phyloP scores from a whole-genome alignment of 2,888 invertebrate genomes.

The Mythimna impura region DNA sequence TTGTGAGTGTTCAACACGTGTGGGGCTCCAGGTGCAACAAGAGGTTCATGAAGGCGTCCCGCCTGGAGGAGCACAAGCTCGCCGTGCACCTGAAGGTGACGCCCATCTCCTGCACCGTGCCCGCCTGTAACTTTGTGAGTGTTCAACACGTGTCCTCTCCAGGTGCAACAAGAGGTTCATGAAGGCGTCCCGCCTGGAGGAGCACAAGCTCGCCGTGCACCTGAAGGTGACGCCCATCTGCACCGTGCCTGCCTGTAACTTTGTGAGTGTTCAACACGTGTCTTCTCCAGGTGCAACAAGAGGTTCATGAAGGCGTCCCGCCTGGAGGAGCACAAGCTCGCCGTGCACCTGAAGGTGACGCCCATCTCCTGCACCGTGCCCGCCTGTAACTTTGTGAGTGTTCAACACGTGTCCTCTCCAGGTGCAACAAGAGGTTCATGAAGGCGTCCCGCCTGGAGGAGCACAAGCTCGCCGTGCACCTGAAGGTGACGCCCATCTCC shows the following conservation, averaged over 20 bases:
- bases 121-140: too few species aligned
- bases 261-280: neutral
- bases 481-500: neutral
- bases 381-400: too few species aligned
- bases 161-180: conserved; percentile 80
- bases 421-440: conserved; percentile 80
- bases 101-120: neutral
- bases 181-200: conserved; percentile 53
- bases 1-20: too few species aligned
- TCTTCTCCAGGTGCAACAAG: conserved; percentile 69
- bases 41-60: conserved; percentile 73
- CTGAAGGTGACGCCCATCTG: neutral
- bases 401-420: conserved; percentile 4
- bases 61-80: neutral
- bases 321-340: neutral
- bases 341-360: neutral
- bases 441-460: conserved; percentile 53
- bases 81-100: neutral
- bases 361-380: neutral
- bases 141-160: neutral
- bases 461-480: neutral
- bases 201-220: neutral
- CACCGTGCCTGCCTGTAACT: neutral
- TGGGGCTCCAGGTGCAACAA: too few species aligned
- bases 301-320: conserved; percentile 72